Evolutionary conservation across 2,113 vertebrate genomes (phyloP), one percentile per base, ranked within the genome.

Genomic region (Syngnathus typhle): DNA sequence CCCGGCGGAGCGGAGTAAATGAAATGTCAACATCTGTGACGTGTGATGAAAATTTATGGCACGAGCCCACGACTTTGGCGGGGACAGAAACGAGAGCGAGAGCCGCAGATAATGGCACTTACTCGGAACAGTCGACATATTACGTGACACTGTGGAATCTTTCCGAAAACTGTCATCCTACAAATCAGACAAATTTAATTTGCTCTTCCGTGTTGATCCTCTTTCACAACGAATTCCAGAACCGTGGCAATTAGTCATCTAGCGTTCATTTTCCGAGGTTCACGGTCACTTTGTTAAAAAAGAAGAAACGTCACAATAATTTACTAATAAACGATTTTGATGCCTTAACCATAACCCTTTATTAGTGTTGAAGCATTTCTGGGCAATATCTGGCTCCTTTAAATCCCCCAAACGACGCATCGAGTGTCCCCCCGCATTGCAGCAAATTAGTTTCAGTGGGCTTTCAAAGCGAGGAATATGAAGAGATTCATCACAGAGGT

Each of bases 11-110:
- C 54, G 10, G 2, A 74, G 80, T 69, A 79, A 88, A 88, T 82
- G 60, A 87, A 87, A 84, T 80, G 85, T 85, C 86, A 88, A 77
- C 81, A 71, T 79, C 49, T 67, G 67, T 78, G 78, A 79, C 80
- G 76, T 62, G 55, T 62, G 72, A 77, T 78, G 81, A 81, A 74
- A 79, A 86, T 82, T 38, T 85, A 82, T 82, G 72, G 61, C 12
- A 12, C 65, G 38, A 51, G 70, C 73, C 67, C 43, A 54, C 64
- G 64, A 69, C 44, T 47, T 69, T 7, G 21, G 44, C 41, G 6
- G 36, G 55, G 44, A 2, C 10, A 46, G 58, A 27, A 54, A 56
- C n/a, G 44, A 64, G 72, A 70, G 70, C 60, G 51, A 60, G 60
- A 71, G 13, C 15, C 16, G 7, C 8, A 37, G 46, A 51, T 37